Percentiles rank a stretch among this genome's conserved stretches.
phyloP scores from a whole-genome alignment of 2,797 vertebrate genomes.

The Eurystomus glaucurus region DNA sequence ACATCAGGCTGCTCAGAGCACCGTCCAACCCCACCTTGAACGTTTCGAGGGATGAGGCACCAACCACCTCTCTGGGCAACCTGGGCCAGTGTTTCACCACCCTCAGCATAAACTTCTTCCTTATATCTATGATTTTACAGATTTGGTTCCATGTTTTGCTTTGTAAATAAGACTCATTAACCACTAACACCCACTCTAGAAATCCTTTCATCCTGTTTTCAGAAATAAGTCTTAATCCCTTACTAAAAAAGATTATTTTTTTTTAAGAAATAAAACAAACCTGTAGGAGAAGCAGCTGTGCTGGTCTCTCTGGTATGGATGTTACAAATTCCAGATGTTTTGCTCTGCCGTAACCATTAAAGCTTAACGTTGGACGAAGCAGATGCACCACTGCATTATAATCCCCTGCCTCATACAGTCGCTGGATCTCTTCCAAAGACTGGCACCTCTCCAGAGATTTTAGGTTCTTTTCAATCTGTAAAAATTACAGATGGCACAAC shows the following conservation, averaged over 20 bases:
- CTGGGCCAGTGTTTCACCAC: no score
- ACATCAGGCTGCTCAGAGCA: no score
- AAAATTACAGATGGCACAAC: neutral
- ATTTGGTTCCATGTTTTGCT: neutral
- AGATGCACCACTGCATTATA: conserved; percentile 92
- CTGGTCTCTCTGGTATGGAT: conserved; percentile 95
- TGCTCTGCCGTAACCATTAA: conserved; percentile 83
- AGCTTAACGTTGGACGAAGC: conserved; percentile 92
- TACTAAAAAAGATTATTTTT: neutral
- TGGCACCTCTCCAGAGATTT: conserved; percentile 98
- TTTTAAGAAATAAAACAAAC: conserved; percentile 73
- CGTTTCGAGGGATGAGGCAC: no score
- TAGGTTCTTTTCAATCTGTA: conserved; percentile 95
- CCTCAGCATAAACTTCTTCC: no score
- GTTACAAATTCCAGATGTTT: conserved; percentile 93
- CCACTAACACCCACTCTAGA: neutral
- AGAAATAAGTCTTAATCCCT: neutral
- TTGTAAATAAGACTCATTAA: neutral
- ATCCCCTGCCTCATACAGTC: conserved; percentile 93
- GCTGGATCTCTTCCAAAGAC: conserved; percentile 97
- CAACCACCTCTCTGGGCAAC: no score
- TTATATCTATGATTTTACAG: neutral
- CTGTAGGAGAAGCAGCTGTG: conserved; percentile 95
- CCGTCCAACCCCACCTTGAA: no score
- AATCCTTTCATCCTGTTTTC: neutral